Base-by-base conservation (phyloP, 2,888 invertebrate species). In the Hecatera dysodea region DNA sequence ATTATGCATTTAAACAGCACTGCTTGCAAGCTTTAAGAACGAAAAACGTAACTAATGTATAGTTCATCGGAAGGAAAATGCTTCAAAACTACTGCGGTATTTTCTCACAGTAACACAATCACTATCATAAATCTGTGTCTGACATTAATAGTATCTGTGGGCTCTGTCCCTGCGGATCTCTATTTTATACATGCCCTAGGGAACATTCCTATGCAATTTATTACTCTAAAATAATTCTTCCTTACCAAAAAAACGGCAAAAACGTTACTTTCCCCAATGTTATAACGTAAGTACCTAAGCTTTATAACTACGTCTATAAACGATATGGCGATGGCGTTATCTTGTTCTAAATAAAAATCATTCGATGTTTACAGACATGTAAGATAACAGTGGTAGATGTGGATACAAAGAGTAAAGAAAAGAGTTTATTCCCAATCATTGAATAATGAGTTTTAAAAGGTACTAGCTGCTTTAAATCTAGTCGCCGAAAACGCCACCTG, bases 321-420 rank as follows among this genome's bases (percentile, higher is more conserved):
- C 9, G 33, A 72, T 72, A 70, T 36, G 2, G 36, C n/a, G 27
- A 44, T 36, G 2, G 27, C 17, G 27, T 44, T 77, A 78, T 77
- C 76, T 55, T 27, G 33, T 39, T 68, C 55, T 27, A 56, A 42
- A 56, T 69, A 42, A 50, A 57, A 69, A 27, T 52, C 36, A 39
- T 42, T 36, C n/a, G 42, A 44, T 36, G 27, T 27, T 95, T 90
- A 39, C 71, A 71, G 67, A 71, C 19, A 29, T 70, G 12, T 7
- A 24, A 39, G 63, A 63, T 39, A 62, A 96, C 96, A 27, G 90
- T 96, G 19, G 83, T 33, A 1, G 96, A 96, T 75, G 83, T 36
- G 1, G 96, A 96, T 75, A 95, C 95, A 22, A 96, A 96, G 80
- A 96, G 95, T 71, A 91, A 96, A 75, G 76, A 82, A 3, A 96